phyloP scores from a whole-genome alignment of 2,888 invertebrate species.

The Zhengitettix transpicula region DNA sequence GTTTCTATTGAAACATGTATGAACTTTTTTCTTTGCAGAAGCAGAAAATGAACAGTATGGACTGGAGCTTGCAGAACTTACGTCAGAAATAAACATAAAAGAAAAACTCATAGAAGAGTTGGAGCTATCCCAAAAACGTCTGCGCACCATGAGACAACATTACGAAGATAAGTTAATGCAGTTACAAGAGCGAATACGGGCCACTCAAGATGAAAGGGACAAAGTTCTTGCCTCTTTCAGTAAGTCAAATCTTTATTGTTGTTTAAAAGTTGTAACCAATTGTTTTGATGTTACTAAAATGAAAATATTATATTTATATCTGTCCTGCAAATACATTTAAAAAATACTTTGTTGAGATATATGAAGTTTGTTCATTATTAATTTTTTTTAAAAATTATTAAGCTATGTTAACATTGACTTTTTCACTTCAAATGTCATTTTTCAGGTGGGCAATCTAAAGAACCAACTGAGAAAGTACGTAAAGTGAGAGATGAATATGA shows the following conservation, averaged over 20 bases:
- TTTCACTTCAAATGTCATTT: not conserved
- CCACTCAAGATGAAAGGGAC: constrained; percentile 81
- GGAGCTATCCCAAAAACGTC: constrained; percentile 71
- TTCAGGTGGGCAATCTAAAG: constrained; percentile 17
- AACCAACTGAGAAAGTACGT: constrained; percentile 35
- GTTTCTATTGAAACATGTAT: not conserved
- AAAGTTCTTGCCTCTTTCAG: constrained; percentile 52
- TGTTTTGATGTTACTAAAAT: too few species aligned
- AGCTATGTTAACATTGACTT: too few species aligned
- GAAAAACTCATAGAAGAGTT: constrained; percentile 86
- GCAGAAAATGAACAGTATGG: constrained; percentile 29
- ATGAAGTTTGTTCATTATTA: too few species aligned
- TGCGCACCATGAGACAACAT: constrained; percentile 71
- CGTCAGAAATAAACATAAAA: constrained; percentile 88
- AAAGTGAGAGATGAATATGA: constrained; percentile 83
- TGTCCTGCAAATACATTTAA: too few species aligned
- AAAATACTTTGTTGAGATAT: too few species aligned
- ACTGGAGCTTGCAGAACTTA: constrained; percentile 73
- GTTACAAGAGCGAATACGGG: constrained; percentile 66
- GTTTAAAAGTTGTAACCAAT: not conserved
- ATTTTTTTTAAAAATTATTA: too few species aligned
- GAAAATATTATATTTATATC: too few species aligned
- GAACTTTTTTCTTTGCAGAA: constrained; percentile 6
- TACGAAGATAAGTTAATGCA: constrained; percentile 84
- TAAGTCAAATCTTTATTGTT: constrained; percentile 17